These are phyloP conservation scores for Misgurnus mizolepis DNA, from an alignment of 2,113 vertebrate genomes.

Conservation along the genomic window DNA sequence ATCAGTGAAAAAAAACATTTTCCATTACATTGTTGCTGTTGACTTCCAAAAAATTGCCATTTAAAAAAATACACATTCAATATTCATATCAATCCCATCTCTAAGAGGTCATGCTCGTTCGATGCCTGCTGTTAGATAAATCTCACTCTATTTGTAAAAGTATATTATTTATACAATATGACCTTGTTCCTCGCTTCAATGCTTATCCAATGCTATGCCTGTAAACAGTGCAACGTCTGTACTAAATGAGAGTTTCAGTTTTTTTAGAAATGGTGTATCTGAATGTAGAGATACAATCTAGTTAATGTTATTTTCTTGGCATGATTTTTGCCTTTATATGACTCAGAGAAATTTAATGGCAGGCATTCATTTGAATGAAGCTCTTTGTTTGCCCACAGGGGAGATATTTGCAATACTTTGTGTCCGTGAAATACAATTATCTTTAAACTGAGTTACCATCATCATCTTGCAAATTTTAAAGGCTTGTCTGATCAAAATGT, in stretches of 20 bases:
- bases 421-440: constrained; percentile 13
- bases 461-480: background rate
- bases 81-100: no score
- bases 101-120: no score
- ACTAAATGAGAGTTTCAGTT: background rate
- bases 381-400: background rate
- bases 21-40: no score
- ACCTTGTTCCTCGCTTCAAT: background rate
- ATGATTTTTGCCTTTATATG: background rate
- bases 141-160: background rate
- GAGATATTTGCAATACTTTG: background rate
- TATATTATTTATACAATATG: background rate
- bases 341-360: background rate
- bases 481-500: background rate
- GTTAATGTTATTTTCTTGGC: background rate
- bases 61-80: no score
- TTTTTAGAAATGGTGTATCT: background rate
- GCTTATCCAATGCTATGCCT: background rate
- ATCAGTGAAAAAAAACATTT: no score
- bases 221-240: background rate
- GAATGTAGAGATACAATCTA: background rate
- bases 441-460: background rate
- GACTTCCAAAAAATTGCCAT: no score
- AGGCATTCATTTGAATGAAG: constrained; percentile 10
- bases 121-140: background rate